Evolutionary conservation across 2,113 vertebrate genomes (phyloP).

Genomic region (Nipponia nippon): DNA sequence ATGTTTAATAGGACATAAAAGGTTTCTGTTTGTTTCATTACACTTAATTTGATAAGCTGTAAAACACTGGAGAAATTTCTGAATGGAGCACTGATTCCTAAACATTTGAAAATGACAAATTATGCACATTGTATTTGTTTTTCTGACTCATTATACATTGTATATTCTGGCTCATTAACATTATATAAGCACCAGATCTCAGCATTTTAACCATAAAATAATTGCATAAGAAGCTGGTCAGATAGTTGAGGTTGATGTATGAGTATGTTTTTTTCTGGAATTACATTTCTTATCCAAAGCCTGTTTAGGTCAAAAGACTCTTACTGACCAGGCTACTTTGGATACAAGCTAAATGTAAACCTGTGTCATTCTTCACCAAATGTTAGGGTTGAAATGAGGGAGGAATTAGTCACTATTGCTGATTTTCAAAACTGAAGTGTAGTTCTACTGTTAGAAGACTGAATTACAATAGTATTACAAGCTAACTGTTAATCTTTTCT

Average conservation of each 20-base stretch:
- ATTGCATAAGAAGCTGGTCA: neutral
- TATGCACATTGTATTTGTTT: neutral
- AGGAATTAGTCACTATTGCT: neutral
- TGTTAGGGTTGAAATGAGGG: neutral
- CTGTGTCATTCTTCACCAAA: neutral
- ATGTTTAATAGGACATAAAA: neutral
- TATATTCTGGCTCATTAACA: neutral
- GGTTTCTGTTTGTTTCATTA: neutral
- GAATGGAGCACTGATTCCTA: neutral
- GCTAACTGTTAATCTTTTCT: neutral
- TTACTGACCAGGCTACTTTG: neutral
- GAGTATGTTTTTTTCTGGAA: neutral
- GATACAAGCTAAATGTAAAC: neutral
- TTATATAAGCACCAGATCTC: neutral
- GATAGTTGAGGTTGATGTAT: neutral
- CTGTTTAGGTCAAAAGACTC: neutral
- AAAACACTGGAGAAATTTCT: neutral
- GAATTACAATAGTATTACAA: neutral
- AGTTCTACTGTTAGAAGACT: neutral
- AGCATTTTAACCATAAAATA: neutral
- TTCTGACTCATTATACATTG: neutral
- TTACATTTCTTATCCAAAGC: neutral
- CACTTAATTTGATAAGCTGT: neutral
- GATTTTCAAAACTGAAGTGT: neutral
- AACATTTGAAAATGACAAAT: neutral